Evolutionary conservation across 1,140 invertebrate genomes (phyloP).

Genomic region (Aphis craccivora): DNA sequence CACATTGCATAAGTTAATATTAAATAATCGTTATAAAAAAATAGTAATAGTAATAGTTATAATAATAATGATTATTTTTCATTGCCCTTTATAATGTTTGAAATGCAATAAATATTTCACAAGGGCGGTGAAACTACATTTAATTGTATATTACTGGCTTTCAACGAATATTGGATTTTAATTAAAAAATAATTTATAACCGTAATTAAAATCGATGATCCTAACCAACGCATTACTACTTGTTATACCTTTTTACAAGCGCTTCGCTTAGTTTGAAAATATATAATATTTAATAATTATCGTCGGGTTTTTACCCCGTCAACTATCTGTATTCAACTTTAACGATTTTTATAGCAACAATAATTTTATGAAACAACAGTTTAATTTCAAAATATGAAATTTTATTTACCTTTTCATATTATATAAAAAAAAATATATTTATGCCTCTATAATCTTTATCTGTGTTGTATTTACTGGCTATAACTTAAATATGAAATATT

Average conservation of each 20-base stretch:
- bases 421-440: background rate
- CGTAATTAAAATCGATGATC: background rate
- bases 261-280: background rate
- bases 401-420: background rate
- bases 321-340: background rate
- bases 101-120: background rate
- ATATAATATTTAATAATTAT: slow-evolving; percentile 6
- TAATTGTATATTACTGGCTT: background rate
- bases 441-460: background rate
- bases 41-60: background rate
- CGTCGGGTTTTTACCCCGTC: background rate
- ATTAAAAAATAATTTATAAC: slow-evolving; percentile 17
- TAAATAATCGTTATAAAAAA: background rate
- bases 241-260: background rate
- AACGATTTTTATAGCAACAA: background rate
- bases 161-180: slow-evolving; percentile 11
- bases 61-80: background rate
- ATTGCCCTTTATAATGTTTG: background rate
- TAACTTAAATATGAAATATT: background rate
- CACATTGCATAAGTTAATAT: background rate
- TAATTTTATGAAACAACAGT: background rate
- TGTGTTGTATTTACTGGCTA: background rate
- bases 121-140: background rate
- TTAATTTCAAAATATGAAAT: background rate
- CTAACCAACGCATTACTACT: background rate